A percentile compares a stretch with the other conserved stretches of the same genome.
Conservation (phyloP, 1,140 invertebrate species). For the Drosophila athabasca region DNA sequence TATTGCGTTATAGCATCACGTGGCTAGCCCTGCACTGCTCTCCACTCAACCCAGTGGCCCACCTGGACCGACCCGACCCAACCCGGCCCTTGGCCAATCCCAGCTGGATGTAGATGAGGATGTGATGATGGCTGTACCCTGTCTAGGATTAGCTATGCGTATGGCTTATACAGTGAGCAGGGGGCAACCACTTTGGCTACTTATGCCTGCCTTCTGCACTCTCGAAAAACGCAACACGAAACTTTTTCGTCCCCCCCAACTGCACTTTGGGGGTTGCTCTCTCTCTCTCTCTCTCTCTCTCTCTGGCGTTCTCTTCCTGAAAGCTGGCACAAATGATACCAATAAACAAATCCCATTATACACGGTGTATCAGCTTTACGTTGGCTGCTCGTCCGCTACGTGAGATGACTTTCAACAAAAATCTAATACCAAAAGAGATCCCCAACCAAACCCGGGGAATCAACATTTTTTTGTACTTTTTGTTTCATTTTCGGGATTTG, state of each 20-base stretch:
- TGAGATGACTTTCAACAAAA: constrained; percentile 77
- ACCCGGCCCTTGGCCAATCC: constrained; percentile 7
- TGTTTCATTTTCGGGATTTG: constrained; percentile 28
- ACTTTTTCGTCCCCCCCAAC: constrained; percentile 48
- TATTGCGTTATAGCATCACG: constrained; percentile 77
- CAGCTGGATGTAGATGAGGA: constrained; percentile 57
- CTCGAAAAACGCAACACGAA: constrained; percentile 74
- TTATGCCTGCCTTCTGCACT: constrained; percentile 66
- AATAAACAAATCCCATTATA: constrained; percentile 84
- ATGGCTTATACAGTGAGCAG: constrained; percentile 20
- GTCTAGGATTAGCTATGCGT: constrained; percentile 71
- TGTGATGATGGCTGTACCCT: constrained; percentile 43
- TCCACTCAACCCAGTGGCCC: constrained; percentile 6
- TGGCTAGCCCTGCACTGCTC: constrained; percentile 28
- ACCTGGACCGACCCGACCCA: constrained; percentile 36
- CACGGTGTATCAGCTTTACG: constrained; percentile 83
- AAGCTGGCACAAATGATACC: constrained; percentile 82
- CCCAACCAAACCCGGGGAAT: constrained; percentile 15
- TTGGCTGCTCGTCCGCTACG: constrained; percentile 71
- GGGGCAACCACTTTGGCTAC: constrained; percentile 64
- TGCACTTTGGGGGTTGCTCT: constrained; percentile 13
- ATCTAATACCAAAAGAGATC: constrained; percentile 37
- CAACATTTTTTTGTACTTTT: constrained; percentile 11
- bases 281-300: background rate
- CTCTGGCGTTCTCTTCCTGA: constrained; percentile 13